These are phyloP conservation scores for Cyanoderma ruficeps DNA, from an alignment of 2,113 vertebrate species.

Conservation along the genomic window DNA sequence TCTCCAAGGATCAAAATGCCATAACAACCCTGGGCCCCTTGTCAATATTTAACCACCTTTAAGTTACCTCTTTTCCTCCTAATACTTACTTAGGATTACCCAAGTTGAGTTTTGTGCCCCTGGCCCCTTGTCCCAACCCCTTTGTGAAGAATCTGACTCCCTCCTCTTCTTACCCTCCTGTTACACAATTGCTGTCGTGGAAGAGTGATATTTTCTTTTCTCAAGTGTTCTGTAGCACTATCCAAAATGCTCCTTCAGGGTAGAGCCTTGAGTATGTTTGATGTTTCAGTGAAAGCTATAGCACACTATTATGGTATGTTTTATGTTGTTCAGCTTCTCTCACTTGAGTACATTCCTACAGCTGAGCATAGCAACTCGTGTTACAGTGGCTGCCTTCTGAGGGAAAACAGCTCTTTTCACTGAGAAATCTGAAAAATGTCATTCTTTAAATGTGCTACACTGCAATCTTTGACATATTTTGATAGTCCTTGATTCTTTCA, in stretches of 20 bases:
- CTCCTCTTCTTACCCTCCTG: not conserved
- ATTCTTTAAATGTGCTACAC: not conserved
- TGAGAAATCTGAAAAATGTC: not conserved
- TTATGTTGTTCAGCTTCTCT: not conserved
- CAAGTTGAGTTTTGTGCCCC: not conserved
- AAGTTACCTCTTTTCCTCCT: rapidly evolving
- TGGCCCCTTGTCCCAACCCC: not conserved
- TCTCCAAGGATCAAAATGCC: not conserved
- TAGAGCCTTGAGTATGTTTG: not conserved
- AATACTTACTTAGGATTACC: not conserved
- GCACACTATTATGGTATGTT: not conserved
- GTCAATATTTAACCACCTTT: not conserved
- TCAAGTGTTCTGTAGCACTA: not conserved
- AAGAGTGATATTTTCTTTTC: not conserved
- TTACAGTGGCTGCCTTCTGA: not conserved
- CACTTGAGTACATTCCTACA: not conserved
- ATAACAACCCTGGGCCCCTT: not conserved
- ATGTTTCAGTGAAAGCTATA: not conserved
- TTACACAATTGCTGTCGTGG: not conserved
- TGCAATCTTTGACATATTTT: not conserved
- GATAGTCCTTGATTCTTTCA: not conserved
- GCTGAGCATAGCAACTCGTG: not conserved
- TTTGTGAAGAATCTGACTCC: not conserved
- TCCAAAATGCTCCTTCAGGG: not conserved
- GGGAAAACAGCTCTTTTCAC: not conserved